Evolutionary conservation across 2,113 vertebrate species (phyloP).

Genomic region (Chlorodrepanis virens): DNA sequence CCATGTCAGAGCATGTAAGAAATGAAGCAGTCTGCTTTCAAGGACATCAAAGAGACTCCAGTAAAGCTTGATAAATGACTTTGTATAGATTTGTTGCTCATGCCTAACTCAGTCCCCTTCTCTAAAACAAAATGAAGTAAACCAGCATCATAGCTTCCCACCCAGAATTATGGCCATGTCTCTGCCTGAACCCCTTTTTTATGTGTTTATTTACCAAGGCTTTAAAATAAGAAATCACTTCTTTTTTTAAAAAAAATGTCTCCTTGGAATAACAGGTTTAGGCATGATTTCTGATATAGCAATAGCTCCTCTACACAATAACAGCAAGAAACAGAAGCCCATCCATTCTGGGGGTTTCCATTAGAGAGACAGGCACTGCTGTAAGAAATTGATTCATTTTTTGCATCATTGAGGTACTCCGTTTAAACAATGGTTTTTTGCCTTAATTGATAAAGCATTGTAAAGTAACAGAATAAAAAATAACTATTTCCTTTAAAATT

Average conservation of each 20-base stretch:
- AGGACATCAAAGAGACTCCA: slow-evolving; percentile 49
- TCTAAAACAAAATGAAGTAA: slow-evolving; percentile 61
- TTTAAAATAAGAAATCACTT: slow-evolving; percentile 73
- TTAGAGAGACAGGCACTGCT: slow-evolving; percentile 22
- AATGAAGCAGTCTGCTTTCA: slow-evolving; percentile 47
- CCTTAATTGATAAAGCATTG: not conserved
- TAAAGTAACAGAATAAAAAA: slow-evolving; percentile 11
- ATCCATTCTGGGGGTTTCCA: slow-evolving; percentile 57
- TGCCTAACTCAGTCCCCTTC: slow-evolving; percentile 38
- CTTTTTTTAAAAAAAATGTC: slow-evolving; percentile 52
- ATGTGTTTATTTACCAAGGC: slow-evolving; percentile 64
- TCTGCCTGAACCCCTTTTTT: slow-evolving; percentile 27
- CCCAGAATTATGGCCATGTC: slow-evolving; percentile 44
- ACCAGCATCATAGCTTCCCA: slow-evolving; percentile 9
- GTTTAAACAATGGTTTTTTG: slow-evolving; percentile 37
- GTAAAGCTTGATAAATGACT: slow-evolving; percentile 63
- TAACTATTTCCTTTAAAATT: slow-evolving; percentile 14
- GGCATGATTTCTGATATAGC: slow-evolving; percentile 63
- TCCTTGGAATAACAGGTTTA: slow-evolving; percentile 67
- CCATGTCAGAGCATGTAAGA: not conserved
- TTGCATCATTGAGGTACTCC: slow-evolving; percentile 35
- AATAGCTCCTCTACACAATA: slow-evolving; percentile 70
- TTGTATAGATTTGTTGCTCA: slow-evolving; percentile 45
- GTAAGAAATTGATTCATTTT: slow-evolving; percentile 63
- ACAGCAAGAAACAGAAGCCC: slow-evolving; percentile 41